phyloP scores from a whole-genome alignment of 1,140 invertebrate genomes.

The Musca domestica region DNA sequence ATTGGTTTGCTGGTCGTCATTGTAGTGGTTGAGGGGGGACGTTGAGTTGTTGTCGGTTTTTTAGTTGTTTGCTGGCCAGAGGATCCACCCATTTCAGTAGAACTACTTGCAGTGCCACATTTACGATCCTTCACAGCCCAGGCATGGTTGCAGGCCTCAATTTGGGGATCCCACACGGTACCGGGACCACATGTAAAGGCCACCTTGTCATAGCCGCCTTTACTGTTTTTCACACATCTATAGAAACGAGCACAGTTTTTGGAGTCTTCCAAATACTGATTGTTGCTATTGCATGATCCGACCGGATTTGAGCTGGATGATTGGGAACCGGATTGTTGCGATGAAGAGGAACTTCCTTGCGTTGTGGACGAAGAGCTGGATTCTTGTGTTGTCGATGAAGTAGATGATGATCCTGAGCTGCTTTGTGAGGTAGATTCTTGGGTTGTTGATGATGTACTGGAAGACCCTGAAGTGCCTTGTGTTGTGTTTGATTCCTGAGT shows the following conservation, averaged over 20 bases:
- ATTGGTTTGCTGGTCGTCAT: conserved; percentile 16
- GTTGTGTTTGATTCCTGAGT: conserved; percentile 9
- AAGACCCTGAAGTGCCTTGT: conserved; percentile 1
- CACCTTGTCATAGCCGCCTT: conserved; percentile 60
- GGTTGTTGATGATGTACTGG: not conserved
- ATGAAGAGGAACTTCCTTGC: not conserved
- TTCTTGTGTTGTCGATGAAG: not conserved
- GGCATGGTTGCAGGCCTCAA: conserved; percentile 62
- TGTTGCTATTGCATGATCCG: conserved; percentile 54
- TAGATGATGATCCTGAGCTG: not conserved
- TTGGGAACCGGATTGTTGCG: not conserved
- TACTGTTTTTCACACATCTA: conserved; percentile 63
- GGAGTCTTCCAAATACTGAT: conserved; percentile 59
- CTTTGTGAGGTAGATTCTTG: conserved; percentile 1
- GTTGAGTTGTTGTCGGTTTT: not conserved
- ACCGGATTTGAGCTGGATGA: conserved; percentile 30
- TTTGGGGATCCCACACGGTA: conserved; percentile 65
- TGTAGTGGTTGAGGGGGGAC: conserved; percentile 2
- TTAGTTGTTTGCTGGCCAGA: conserved; percentile 6
- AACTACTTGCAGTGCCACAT: conserved; percentile 27
- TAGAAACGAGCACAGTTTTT: conserved; percentile 68
- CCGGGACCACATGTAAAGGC: conserved; percentile 66
- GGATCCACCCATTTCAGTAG: not conserved
- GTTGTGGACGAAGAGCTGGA: not conserved
- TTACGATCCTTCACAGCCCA: conserved; percentile 43